Evolutionary conservation across 2,113 vertebrate species (phyloP), one percentile per base, ranked within the genome.

Genomic region (Phaethornis superciliosus): DNA sequence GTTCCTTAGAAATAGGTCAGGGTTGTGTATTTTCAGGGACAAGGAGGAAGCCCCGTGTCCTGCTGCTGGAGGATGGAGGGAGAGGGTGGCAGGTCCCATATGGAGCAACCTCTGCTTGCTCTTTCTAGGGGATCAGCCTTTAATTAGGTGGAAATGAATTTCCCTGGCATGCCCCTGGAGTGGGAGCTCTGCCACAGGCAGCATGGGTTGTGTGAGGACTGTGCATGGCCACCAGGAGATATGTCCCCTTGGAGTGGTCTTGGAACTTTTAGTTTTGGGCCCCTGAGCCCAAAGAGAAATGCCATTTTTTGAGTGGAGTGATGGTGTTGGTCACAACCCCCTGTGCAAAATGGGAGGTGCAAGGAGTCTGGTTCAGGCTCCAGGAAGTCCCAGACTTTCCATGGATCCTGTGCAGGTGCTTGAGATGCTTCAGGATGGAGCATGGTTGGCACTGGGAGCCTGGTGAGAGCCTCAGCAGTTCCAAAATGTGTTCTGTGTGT

Each of bases 51-150:
- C 69, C 24, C 64, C 10, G 33, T 5, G 23, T 84, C 72, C 77
- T 3, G n/a, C 67, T 87, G 81, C 84, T 0, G 0, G 7, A 12
- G 67, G 9, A 18, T 1, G 8, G 8, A 10, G 10, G 0, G 1
- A 7, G 42, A 15, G 7, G 52, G 5, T 14, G 30, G 21, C 19
- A 2, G 27, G 2, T 71, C 79, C 42, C 75, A 40, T 81, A 32
- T 24, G 5, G 37, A 32, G 80, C 1, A 47, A 71, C 63, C 55
- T 30, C 81, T 52, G 15, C 2, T 28, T n/a, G 59, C 56, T 11
- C 0, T 14, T 80, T 18, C 49, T 33, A 10, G 28, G n/a, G 51
- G 30, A 23, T 9, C 51, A 16, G 17, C 1, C 2, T 12, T 33
- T 54, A 17, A 24, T 68, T 30, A 51, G 33, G 19, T 59, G 52